Conservation (phyloP, 1,140 invertebrate species). For the Drosophila quadrilineata region DNA sequence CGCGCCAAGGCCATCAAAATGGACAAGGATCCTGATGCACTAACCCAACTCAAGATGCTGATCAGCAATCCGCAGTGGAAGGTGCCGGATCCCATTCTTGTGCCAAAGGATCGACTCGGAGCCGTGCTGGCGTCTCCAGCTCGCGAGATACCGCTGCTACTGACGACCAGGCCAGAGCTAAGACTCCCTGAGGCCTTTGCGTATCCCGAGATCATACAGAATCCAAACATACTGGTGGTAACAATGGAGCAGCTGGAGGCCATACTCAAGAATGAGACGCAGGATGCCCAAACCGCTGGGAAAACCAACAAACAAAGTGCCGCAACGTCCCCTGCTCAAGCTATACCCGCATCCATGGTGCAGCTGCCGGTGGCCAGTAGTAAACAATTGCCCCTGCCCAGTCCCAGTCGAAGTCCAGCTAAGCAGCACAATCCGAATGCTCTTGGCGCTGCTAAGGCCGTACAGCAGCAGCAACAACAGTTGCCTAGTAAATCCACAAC, state of each 20-base stretch:
- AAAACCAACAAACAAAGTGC: constrained; percentile 42
- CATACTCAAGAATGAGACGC: constrained; percentile 84
- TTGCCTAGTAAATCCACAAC: constrained; percentile 16
- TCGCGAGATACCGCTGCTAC: constrained; percentile 88
- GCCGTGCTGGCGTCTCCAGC: constrained; percentile 87
- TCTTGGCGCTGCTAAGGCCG: not conserved
- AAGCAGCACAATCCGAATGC: not conserved
- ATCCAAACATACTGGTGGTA: constrained; percentile 90
- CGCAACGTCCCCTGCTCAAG: constrained; percentile 26
- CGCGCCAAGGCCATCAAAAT: constrained; percentile 73
- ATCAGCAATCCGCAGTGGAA: constrained; percentile 86
- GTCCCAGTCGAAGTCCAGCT: constrained; percentile 38
- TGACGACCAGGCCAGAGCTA: constrained; percentile 87
- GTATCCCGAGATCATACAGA: constrained; percentile 87
- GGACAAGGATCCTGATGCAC: constrained; percentile 84
- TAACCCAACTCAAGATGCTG: constrained; percentile 88
- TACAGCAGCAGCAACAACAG: constrained; percentile 27
- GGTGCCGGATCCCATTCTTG: constrained; percentile 90
- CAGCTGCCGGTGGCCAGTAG: not conserved
- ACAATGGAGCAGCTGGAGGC: constrained; percentile 88
- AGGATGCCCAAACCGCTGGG: constrained; percentile 60
- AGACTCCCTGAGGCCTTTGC: constrained; percentile 87
- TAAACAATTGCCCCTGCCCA: not conserved
- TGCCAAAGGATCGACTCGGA: constrained; percentile 88
- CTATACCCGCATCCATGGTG: not conserved